Evolutionary conservation across 2,113 vertebrate species (phyloP), one percentile per base, ranked within the genome.

Genomic region (Muntiacus muntjak): DNA sequence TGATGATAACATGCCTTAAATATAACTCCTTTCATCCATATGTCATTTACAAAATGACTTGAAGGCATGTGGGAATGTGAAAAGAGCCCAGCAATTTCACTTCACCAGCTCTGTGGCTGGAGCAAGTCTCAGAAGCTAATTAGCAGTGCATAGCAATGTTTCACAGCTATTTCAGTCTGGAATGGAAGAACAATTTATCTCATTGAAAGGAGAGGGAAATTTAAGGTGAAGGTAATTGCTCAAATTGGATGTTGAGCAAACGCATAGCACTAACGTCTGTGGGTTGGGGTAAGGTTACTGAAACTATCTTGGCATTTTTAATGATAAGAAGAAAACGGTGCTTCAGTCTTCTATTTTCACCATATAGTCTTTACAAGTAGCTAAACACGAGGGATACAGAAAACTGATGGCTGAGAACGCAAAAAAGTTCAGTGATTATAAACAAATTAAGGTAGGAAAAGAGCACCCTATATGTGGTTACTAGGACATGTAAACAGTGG

Each of bases 201-300:
- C 88, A 81, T 45, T 89, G 91, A 97, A 94, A 95, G 82, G 28
- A 79, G 79, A 50, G 78, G 91, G 36, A 91, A 94, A 94, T 95
- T 86, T 94, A 97, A 98, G 97, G 89, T 93, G 95, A 97, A 95
- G 64, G 87, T 89, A 97, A 97, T 95, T 81, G 96, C 89, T 81
- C 78, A 87, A 43, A 97, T 4, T 97, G 96, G 79, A 78, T 87
- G 84, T 91, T 78, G 74, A 62, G 91, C 87, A 97, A 97, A 85
- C 86, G 93, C 88, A 76, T 14, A 79, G 58, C 40, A 55, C 54
- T 87, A 93, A 84, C 45, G 90, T 95, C 82, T 90, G 97, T 36
- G 87, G 52, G 54, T 52, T 96, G 74, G 52, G 94, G 67, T 19
- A 89, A 74, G 82, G 83, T 96, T 74, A 67, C 78, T 79, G 60